phyloP scores from a whole-genome alignment of 2,797 vertebrate genomes.

The Coluber constrictor region DNA sequence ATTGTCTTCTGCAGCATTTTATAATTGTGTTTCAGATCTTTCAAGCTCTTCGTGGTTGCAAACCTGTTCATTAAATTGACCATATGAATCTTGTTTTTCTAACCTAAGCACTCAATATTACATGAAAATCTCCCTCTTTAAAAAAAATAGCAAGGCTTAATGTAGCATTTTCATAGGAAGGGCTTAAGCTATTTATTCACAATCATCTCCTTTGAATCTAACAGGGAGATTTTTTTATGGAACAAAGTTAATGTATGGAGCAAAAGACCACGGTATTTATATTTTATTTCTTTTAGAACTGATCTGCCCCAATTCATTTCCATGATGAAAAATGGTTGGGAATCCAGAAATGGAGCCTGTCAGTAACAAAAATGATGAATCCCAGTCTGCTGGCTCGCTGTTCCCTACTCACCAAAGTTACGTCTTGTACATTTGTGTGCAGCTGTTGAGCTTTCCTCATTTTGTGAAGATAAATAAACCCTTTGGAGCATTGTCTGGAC shows the following conservation, averaged over 20 bases:
- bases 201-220: conserved; percentile 50
- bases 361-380: neutral
- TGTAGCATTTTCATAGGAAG: conserved; percentile 48
- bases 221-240: conserved; percentile 42
- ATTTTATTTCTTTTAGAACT: conserved; percentile 16
- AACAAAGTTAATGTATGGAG: conserved; percentile 38
- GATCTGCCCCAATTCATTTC: conserved; percentile 12
- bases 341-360: neutral
- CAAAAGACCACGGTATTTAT: conserved; percentile 12
- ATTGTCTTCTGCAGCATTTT: neutral
- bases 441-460: neutral
- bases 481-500: neutral
- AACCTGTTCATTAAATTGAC: conserved; percentile 37
- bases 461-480: neutral
- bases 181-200: conserved; percentile 48
- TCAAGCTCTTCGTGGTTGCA: conserved; percentile 29
- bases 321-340: neutral
- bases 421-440: neutral
- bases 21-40: conserved; percentile 28
- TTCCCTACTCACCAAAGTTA: neutral
- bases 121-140: conserved; percentile 11
- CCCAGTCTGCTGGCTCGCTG: neutral
- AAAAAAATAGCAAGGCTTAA: conserved; percentile 36
- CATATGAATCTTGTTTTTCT: conserved; percentile 21
- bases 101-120: neutral